Base-by-base conservation (phyloP, 2,888 invertebrate species). In the Altica lythri region DNA sequence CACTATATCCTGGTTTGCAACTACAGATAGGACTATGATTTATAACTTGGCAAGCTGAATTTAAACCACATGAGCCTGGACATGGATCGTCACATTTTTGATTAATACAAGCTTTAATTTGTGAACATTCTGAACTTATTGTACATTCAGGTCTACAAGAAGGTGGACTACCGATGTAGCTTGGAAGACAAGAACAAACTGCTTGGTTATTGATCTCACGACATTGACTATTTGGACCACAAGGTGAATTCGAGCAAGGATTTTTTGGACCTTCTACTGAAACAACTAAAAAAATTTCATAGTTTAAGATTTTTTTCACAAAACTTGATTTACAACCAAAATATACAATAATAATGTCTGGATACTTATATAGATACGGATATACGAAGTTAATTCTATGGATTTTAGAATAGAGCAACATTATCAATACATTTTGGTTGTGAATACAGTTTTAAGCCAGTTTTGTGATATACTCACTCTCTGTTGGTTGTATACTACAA, bases 61-160 rank as follows among this genome's bases (percentile, higher is more conserved):
- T 86, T 45, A 81, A 76, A 6, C 90, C 92, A 70, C 92, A 93
- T 66, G 86, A 86, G 59, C 88, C 88, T n/a, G 84, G 83, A 66
- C 93, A 93, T 3, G 93, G 92, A 76, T 93, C 85, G n/a, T 82
- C 77, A 70, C 94, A 94, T 76, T 90, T 90, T 53, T 86, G 87
- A 56, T 85, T 82, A 25, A 88, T 78, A 69, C 94, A 94, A 12
- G 92, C 87, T 70, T 83, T 85, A 69, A 89, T 85, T 43, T 83
- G 77, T 1, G 88, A 79, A 75, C 93, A 94, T 68, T 92, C 92
- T 0, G 86, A 82, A 71, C 88, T 92, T 1, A 89, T 75, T 1
- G 89, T 83, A 74, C 92, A 93, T 75, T 91, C 90, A 0, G 91
- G 91, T 63, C 89, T 82, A 72, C 91, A 92, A 32, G 85, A 86